These are phyloP conservation scores for Lethenteron camtschaticum DNA, from an alignment of 2,113 vertebrate genomes.

Conservation along the genomic window DNA sequence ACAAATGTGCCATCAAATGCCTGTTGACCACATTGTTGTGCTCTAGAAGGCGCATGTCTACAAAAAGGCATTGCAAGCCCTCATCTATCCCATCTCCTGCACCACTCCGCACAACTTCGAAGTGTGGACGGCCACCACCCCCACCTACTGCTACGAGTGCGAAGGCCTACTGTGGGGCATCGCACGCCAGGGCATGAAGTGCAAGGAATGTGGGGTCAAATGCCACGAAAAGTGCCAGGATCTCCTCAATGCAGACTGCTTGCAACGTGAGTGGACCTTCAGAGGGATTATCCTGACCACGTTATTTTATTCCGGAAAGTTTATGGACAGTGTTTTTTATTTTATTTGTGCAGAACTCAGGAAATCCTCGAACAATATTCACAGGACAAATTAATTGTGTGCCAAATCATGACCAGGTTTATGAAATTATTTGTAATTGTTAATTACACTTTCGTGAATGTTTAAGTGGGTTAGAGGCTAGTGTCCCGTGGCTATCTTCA, in stretches of 20 bases:
- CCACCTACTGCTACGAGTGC: slow-evolving; percentile 94
- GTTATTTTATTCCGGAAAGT: too few species aligned
- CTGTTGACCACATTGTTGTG: slow-evolving; percentile 11
- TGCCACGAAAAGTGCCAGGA: slow-evolving; percentile 98
- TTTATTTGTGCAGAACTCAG: too few species aligned
- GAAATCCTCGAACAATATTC: too few species aligned
- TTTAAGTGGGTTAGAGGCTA: too few species aligned
- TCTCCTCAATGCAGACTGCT: slow-evolving; percentile 78
- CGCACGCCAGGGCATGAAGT: slow-evolving; percentile 88
- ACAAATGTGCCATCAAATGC: background rate
- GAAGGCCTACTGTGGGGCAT: slow-evolving; percentile 95
- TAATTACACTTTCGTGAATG: too few species aligned
- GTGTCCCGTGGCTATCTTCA: too few species aligned
- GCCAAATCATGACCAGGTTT: too few species aligned
- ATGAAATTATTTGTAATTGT: too few species aligned
- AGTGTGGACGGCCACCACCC: slow-evolving; percentile 83
- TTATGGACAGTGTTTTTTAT: too few species aligned
- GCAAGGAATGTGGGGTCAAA: slow-evolving; percentile 79
- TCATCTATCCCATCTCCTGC: slow-evolving; percentile 96
- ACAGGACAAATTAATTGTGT: too few species aligned
- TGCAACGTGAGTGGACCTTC: slow-evolving; percentile 53
- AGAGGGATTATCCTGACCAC: too few species aligned
- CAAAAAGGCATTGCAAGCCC: slow-evolving; percentile 89
- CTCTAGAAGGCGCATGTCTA: slow-evolving; percentile 89
- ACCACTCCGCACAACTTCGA: slow-evolving; percentile 95